Conservation (phyloP, 2,113 vertebrate genomes). For the Aphyosemion australe region DNA sequence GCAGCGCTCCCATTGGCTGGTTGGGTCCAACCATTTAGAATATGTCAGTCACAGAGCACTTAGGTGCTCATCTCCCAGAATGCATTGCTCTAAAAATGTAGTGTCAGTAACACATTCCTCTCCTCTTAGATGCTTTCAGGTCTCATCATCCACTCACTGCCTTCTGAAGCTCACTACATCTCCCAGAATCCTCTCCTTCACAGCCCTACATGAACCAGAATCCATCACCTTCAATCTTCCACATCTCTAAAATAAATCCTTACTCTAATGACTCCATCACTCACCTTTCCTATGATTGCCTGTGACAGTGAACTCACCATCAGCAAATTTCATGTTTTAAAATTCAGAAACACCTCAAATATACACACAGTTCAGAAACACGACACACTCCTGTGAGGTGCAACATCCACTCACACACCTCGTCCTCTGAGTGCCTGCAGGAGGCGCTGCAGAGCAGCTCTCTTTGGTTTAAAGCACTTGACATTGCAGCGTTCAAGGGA, state of each 20-base stretch:
- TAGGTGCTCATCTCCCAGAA: constrained; percentile 38
- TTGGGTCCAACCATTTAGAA: constrained; percentile 26
- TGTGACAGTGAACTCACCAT: constrained; percentile 28
- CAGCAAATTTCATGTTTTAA: constrained; percentile 17
- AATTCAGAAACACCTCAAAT: constrained; percentile 56
- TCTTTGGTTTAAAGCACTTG: constrained; percentile 69
- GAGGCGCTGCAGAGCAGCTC: constrained; percentile 34
- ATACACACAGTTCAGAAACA: constrained; percentile 58
- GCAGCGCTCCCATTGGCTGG: constrained; percentile 14
- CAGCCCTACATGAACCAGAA: not conserved
- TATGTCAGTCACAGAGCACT: constrained; percentile 17
- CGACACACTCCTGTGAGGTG: not conserved
- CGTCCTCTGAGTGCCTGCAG: constrained; percentile 6
- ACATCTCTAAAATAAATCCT: too few relatives aligned
- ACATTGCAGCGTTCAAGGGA: constrained; percentile 27
- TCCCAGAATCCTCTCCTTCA: constrained; percentile 38
- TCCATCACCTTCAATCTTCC: constrained; percentile 4
- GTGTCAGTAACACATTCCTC: not conserved
- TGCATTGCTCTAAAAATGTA: constrained; percentile 10
- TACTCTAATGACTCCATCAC: not conserved
- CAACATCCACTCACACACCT: not conserved
- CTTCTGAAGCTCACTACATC: constrained; percentile 18
- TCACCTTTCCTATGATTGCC: constrained; percentile 44
- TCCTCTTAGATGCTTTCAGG: too few relatives aligned
- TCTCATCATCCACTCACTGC: too few relatives aligned